Evolutionary conservation across 2,797 vertebrate species (phyloP).

Genomic region (Pitangus sulphuratus): DNA sequence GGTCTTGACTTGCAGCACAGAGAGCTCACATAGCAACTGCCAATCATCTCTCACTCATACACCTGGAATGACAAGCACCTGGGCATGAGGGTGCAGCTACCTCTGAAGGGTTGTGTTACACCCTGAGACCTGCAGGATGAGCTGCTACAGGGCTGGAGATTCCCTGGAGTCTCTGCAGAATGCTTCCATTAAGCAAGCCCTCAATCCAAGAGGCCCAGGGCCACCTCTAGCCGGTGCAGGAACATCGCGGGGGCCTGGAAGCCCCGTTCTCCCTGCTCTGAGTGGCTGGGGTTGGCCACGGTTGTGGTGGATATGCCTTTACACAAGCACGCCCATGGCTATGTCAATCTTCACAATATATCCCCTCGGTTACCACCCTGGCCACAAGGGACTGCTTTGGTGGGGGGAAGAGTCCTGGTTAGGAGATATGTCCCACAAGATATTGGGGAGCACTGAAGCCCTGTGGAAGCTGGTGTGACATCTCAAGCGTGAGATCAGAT

Average conservation of each 20-base stretch:
- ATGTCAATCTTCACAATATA: not conserved
- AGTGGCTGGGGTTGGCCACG: not conserved
- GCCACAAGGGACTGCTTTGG: not conserved
- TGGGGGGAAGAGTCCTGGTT: not conserved
- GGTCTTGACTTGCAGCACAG: not conserved
- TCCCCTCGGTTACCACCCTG: not conserved
- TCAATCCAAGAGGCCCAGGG: not conserved
- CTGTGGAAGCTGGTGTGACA: not conserved
- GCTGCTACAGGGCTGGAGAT: not conserved
- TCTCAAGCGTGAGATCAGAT: not conserved
- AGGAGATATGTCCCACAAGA: fast-evolving
- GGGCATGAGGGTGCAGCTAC: not conserved
- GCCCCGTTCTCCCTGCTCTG: not conserved
- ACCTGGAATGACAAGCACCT: not conserved
- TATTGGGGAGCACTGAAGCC: not conserved
- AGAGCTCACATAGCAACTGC: not conserved
- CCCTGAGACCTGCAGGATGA: not conserved
- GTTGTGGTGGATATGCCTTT: not conserved
- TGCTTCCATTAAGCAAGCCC: not conserved
- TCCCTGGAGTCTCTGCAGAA: not conserved
- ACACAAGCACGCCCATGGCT: not conserved
- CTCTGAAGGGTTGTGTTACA: not conserved
- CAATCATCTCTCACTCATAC: not conserved
- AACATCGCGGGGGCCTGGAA: not conserved
- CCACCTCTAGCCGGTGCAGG: not conserved